Evolutionary conservation across 1,140 invertebrate species (phyloP).

Genomic region (Glossosoma conforme): DNA sequence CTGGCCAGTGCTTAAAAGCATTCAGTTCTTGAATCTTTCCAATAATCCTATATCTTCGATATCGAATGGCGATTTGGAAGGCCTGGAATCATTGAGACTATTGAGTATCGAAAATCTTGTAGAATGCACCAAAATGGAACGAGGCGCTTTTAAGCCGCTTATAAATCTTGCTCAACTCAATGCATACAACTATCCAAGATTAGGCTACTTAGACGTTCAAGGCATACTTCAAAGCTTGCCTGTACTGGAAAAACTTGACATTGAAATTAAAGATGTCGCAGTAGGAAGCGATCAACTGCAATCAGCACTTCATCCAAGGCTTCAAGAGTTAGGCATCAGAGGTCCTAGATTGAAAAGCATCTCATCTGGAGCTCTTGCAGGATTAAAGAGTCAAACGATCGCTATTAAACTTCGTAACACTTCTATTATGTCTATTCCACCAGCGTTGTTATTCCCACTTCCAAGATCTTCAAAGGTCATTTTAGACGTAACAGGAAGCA

Average conservation of each 20-base stretch:
- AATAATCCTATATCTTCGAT: conserved; percentile 69
- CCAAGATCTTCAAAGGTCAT: conserved; percentile 77
- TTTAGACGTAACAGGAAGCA: conserved; percentile 73
- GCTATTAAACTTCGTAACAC: conserved; percentile 72
- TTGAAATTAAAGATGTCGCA: conserved; percentile 80
- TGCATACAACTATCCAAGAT: conserved; percentile 67
- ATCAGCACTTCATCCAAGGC: conserved; percentile 70
- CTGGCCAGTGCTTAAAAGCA: conserved; percentile 61
- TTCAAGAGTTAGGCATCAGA: conserved; percentile 66
- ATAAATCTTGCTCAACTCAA: conserved; percentile 64
- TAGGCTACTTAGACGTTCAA: conserved; percentile 79
- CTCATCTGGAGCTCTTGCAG: conserved; percentile 75
- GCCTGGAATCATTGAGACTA: conserved; percentile 58
- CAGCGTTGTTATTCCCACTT: conserved; percentile 80
- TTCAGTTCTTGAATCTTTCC: conserved; percentile 71
- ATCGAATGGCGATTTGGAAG: conserved; percentile 67
- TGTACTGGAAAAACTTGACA: conserved; percentile 66
- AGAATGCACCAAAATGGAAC: conserved; percentile 72
- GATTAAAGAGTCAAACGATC: conserved; percentile 67
- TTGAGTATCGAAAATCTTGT: conserved; percentile 64
- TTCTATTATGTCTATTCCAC: conserved; percentile 68
- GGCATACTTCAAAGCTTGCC: conserved; percentile 69
- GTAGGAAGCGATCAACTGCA: conserved; percentile 79
- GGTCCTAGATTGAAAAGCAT: conserved; percentile 72
- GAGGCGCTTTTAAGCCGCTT: conserved; percentile 70